phyloP scores from a whole-genome alignment of 92 coral and sea anemone species.

The Pocillopora meandrina region DNA sequence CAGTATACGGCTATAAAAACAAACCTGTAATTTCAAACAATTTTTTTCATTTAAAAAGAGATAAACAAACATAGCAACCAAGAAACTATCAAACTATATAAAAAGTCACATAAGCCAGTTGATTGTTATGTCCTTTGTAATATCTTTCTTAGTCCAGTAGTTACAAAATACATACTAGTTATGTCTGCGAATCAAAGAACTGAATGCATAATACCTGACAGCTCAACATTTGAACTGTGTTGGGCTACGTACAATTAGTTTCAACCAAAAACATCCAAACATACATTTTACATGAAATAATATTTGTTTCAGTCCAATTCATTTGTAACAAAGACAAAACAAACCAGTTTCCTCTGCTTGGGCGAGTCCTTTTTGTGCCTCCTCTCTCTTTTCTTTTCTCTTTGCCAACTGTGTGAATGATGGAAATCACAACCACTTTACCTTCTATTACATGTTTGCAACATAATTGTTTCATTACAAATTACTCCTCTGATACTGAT shows the following conservation, averaged over 20 bases:
- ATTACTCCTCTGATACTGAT: no score
- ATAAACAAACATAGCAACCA: no score
- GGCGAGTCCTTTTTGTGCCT: conserved; percentile 88
- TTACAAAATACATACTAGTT: no score
- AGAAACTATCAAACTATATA: no score
- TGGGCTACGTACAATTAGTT: no score
- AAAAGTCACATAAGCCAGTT: no score
- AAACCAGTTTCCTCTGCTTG: conserved; percentile 93
- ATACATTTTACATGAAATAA: neutral
- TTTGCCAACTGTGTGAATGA: conserved; percentile 76
- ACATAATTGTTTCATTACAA: no score
- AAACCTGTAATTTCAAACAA: no score
- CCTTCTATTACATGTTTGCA: neutral
- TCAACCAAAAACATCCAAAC: no score
- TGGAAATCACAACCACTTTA: neutral
- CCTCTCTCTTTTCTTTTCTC: conserved; percentile 90
- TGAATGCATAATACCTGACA: neutral
- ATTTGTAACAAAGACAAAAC: neutral
- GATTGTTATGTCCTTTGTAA: no score
- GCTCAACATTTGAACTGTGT: no score
- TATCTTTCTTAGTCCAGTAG: no score
- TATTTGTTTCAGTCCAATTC: neutral
- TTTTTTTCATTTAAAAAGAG: neutral
- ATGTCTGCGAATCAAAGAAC: neutral
- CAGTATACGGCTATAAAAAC: neutral